Evolutionary conservation across 1,140 invertebrate genomes (phyloP).

Genomic region (Cardiocondyla obscurior): DNA sequence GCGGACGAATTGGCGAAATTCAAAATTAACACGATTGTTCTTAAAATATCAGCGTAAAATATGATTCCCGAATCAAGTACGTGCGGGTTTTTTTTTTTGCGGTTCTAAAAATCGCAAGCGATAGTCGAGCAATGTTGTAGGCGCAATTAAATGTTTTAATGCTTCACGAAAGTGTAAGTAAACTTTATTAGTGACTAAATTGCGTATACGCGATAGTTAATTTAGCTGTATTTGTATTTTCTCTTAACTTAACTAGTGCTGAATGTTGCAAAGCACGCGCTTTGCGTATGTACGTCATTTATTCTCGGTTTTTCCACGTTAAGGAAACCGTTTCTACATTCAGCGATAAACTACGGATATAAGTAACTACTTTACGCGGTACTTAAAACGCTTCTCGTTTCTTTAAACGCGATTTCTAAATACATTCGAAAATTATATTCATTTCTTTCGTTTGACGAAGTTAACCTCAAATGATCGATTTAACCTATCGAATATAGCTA

Average conservation of each 20-base stretch:
- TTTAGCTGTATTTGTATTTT: background rate
- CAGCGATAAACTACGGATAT: too few relatives aligned
- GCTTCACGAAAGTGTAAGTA: background rate
- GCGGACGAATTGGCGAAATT: background rate
- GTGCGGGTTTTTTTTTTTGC: background rate
- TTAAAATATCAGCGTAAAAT: background rate
- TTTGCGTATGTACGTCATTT: background rate
- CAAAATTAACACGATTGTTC: background rate
- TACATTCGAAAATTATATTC: too few relatives aligned
- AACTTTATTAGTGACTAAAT: background rate
- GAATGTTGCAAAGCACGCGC: too few relatives aligned
- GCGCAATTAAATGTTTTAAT: slow-evolving; percentile 24
- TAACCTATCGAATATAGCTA: too few relatives aligned
- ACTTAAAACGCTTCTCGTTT: too few relatives aligned
- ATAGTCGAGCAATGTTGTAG: background rate
- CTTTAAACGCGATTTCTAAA: too few relatives aligned
- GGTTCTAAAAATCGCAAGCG: background rate
- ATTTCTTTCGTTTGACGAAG: too few relatives aligned
- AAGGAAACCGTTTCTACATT: too few relatives aligned
- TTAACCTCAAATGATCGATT: too few relatives aligned
- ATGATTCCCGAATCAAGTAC: background rate
- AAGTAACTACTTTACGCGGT: too few relatives aligned
- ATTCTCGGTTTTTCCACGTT: too few relatives aligned
- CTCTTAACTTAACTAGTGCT: background rate
- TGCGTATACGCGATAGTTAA: background rate